Evolutionary conservation across 2,113 vertebrate genomes (phyloP).

Genomic region (Leiothrix lutea): DNA sequence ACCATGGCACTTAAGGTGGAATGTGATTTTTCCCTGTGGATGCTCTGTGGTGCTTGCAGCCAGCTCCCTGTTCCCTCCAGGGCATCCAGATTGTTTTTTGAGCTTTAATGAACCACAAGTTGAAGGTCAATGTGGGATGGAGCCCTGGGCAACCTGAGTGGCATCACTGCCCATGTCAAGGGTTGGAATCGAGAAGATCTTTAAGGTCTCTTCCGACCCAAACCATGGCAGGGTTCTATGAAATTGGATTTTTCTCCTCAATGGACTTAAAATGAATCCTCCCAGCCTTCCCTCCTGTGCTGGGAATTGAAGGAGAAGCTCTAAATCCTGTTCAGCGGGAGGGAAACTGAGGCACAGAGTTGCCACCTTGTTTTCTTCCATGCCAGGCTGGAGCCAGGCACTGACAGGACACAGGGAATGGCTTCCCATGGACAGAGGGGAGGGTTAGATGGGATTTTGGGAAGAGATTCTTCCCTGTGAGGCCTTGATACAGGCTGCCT

Average conservation of each 20-base stretch:
- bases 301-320: not conserved
- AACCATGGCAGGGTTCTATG: not conserved
- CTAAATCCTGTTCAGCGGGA: not conserved
- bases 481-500: not conserved
- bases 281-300: not conserved
- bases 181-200: not conserved
- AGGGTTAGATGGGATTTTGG: not conserved
- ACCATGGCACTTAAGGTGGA: rapidly evolving
- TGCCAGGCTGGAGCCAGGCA: not conserved
- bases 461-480: not conserved
- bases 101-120: not conserved
- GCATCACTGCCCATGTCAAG: not conserved
- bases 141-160: not conserved
- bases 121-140: too few relatives aligned
- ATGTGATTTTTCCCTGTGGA: not conserved
- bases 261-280: not conserved
- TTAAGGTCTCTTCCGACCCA: not conserved
- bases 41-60: rapidly evolving
- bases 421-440: not conserved
- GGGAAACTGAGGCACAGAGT: not conserved
- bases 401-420: not conserved
- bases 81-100: not conserved
- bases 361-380: rapidly evolving
- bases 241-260: not conserved
- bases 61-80: not conserved